Conservation (phyloP, 1,140 invertebrate genomes). For the Cataglyphis hispanica region DNA sequence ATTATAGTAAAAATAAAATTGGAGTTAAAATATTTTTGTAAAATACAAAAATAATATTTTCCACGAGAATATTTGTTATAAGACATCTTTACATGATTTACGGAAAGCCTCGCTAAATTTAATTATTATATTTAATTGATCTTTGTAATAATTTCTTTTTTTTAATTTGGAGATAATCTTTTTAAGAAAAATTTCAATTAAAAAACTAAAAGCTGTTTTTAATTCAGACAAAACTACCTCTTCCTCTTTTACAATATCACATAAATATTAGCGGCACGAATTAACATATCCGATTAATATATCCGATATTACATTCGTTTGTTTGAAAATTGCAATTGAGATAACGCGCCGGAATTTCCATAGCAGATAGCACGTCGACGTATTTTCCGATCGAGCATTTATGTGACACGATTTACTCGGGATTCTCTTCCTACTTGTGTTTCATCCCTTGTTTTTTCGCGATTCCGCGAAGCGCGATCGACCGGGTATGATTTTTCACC, state of each 20-base stretch:
- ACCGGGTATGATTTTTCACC: slow-evolving; percentile 53
- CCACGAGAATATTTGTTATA: background rate
- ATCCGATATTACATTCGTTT: background rate
- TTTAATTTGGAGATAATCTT: background rate
- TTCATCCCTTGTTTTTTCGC: background rate
- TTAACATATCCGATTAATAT: slow-evolving; percentile 14
- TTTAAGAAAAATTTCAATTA: background rate
- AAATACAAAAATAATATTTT: background rate
- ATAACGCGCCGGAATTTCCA: background rate
- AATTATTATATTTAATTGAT: slow-evolving; percentile 1
- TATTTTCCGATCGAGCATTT: slow-evolving; percentile 44
- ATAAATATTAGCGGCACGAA: background rate
- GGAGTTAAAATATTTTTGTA: background rate
- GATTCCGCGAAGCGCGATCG: slow-evolving; percentile 27
- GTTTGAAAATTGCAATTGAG: slow-evolving; percentile 30
- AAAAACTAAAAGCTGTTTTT: background rate
- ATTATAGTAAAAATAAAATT: background rate
- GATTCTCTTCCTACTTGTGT: background rate
- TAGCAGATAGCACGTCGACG: background rate
- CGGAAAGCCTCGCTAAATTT: background rate
- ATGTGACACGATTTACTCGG: slow-evolving; percentile 27
- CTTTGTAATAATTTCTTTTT: background rate
- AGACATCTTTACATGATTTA: background rate
- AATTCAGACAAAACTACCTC: background rate
- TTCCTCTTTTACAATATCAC: background rate